Base-by-base conservation (phyloP, 2,797 vertebrate genomes). In the Sebastiscus albofasciatus region DNA sequence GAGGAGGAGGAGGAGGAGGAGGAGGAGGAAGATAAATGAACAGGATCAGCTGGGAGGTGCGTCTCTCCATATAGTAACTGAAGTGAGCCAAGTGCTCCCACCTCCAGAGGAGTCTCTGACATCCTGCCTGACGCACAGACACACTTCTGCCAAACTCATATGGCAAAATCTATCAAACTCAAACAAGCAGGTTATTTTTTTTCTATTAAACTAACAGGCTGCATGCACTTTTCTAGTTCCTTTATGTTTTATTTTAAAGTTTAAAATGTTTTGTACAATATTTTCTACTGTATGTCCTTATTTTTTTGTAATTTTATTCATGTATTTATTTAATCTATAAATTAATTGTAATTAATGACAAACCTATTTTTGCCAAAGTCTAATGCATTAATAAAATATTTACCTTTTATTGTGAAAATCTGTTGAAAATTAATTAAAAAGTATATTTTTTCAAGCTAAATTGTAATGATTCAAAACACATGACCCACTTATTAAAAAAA, bases 41-140 rank as follows among this genome's bases (percentile, higher is more conserved):
- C 74, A 73, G 80, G 72, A 90, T 89, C 88, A 89, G 79, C 77
- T 87, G 86, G 89, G 87, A 90, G 89, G 89, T 86, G 78, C 75
- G 87, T 89, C 86, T 88, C 83, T 84, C 26, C 74, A 74, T 87
- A 90, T 86, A 80, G 67, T n/a, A 79, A 83, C 49, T 62, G 58
- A 70, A 80, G 67, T 22, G 71, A 77, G 81, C 81, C 82, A 79
- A 79, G 67, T n/a, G 83, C 75, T 72, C 65, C 85, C 84, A 79
- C 87, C 83, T 61, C 79, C 18, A 68, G 67, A 82, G 81, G 77
- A 86, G 76, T n/a, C 78, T 54, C 86, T 42, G 76, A 61, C 87
- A 71, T 87, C 82, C 89, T 68, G 92, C 86, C 2, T 60, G 29
- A 75, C 71, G 66, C 69, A 83, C 82, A 34, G 75, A 39, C 70